A percentile compares a stretch with the other conserved stretches of the same genome.
Evolutionary conservation across 1,140 invertebrate species (phyloP).

Genomic region (Limonius californicus): DNA sequence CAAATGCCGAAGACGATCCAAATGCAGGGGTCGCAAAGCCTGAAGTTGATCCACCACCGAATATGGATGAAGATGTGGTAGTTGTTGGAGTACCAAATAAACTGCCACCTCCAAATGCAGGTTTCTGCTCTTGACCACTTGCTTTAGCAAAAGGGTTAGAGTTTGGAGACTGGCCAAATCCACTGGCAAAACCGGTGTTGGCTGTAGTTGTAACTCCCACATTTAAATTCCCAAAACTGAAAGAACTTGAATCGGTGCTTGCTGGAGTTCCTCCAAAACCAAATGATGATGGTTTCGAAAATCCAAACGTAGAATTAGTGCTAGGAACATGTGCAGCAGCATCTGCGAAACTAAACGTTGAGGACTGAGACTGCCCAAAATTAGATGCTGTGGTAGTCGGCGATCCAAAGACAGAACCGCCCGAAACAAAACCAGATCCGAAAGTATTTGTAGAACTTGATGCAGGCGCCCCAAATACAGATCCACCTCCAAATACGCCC

Average conservation of each 20-base stretch:
- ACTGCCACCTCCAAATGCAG: conserved; percentile 23
- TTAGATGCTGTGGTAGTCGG: conserved; percentile 9
- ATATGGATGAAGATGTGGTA: conserved; percentile 4
- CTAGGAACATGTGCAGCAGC: conserved; percentile 16
- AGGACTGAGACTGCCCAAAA: conserved; percentile 10
- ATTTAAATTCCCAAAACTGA: conserved; percentile 34
- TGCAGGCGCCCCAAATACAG: not conserved
- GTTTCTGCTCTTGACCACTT: conserved; percentile 28
- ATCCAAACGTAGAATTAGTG: conserved; percentile 22
- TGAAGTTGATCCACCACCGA: conserved; percentile 6
- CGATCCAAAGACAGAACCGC: not conserved
- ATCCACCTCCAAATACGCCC: conserved; percentile 13
- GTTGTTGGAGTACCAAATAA: conserved; percentile 19
- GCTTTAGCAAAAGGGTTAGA: conserved; percentile 33
- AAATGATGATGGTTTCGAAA: conserved; percentile 11
- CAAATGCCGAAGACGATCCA: conserved; percentile 18
- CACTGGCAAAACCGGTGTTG: conserved; percentile 20
- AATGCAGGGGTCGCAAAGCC: conserved; percentile 8
- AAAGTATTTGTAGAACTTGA: conserved; percentile 23
- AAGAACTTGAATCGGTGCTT: not conserved
- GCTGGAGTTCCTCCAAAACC: conserved; percentile 22
- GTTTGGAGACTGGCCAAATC: not conserved
- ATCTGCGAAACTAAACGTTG: conserved; percentile 23
- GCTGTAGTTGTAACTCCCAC: conserved; percentile 28
- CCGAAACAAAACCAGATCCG: conserved; percentile 16